phyloP scores from a whole-genome alignment of 2,888 invertebrate species.

The Ormyrus thymus region DNA sequence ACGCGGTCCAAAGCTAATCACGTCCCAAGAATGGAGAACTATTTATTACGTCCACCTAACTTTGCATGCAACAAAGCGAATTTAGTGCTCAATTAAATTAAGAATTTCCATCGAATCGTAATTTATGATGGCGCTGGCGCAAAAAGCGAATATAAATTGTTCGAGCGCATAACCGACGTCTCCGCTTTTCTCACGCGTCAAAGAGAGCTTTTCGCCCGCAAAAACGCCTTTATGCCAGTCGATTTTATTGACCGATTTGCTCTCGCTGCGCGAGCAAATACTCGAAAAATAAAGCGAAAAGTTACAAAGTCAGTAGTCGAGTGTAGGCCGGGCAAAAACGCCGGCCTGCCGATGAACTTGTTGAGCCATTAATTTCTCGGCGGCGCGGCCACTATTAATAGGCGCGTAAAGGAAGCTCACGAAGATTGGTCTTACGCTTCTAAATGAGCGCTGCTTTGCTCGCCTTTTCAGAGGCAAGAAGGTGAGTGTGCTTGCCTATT shows the following conservation, averaged over 20 bases:
- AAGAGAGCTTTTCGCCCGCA: conserved; percentile 29
- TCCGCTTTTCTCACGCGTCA: conserved; percentile 41
- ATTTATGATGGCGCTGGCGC: conserved; percentile 4
- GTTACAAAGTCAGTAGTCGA: conserved; percentile 10
- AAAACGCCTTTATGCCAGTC: conserved; percentile 46
- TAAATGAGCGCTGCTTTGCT: neutral
- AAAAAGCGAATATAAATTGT: conserved; percentile 46
- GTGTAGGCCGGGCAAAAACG: conserved; percentile 24
- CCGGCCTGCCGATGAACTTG: conserved; percentile 22
- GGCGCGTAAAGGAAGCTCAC: conserved; percentile 23
- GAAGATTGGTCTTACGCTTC: conserved; percentile 21
- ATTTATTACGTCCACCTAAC: conserved; percentile 18
- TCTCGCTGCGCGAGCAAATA: neutral
- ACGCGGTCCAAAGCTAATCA: conserved; percentile 5
- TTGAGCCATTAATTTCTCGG: conserved; percentile 41
- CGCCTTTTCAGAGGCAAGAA: too few relatives aligned
- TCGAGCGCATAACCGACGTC: conserved; percentile 22
- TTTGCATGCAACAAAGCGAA: conserved; percentile 20
- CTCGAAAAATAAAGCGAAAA: conserved; percentile 43
- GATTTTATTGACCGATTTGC: conserved; percentile 42
- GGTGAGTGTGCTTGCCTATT: too few relatives aligned
- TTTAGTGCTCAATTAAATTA: conserved; percentile 49
- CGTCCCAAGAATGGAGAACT: conserved; percentile 6
- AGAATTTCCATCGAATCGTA: conserved; percentile 36
- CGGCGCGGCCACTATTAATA: conserved; percentile 28